A percentile compares a stretch with the other conserved stretches of the same genome.
These are phyloP conservation scores for Gymnorhina tibicen DNA, from an alignment of 2,113 vertebrate genomes.

Conservation along the genomic window DNA sequence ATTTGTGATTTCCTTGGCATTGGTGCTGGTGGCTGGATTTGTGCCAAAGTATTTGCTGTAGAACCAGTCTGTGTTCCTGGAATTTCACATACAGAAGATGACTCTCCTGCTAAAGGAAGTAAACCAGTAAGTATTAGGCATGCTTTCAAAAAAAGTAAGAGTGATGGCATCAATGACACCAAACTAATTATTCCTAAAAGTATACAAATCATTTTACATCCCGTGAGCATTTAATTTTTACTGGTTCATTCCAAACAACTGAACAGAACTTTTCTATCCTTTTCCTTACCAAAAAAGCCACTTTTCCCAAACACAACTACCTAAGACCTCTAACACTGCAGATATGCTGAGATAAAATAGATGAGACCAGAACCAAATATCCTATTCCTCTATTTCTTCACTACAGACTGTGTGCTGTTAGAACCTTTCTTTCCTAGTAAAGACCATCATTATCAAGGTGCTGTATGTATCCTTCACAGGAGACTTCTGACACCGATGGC, in stretches of 20 bases:
- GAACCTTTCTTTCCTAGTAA: not conserved
- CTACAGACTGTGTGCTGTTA: not conserved
- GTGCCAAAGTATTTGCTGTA: conserved; percentile 76
- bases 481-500: not conserved
- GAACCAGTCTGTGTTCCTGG: conserved; percentile 64
- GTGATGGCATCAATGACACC: not conserved
- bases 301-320: not conserved
- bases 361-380: not conserved
- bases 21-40: conserved; percentile 84
- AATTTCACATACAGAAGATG: conserved; percentile 50
- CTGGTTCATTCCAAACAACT: not conserved
- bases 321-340: not conserved
- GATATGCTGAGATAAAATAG: not conserved
- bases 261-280: not conserved
- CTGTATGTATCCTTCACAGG: not conserved
- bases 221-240: not conserved
- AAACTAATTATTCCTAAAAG: not conserved
- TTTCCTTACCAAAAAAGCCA: not conserved
- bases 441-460: not conserved
- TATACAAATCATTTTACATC: not conserved
- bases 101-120: conserved; percentile 39
- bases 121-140: not conserved
- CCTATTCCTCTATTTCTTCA: not conserved
- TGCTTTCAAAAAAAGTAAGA: not conserved
- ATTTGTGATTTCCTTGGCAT: conserved; percentile 84